These are phyloP conservation scores for Muntiacus reevesi DNA, from an alignment of 2,113 vertebrate genomes.

Conservation along the genomic window DNA sequence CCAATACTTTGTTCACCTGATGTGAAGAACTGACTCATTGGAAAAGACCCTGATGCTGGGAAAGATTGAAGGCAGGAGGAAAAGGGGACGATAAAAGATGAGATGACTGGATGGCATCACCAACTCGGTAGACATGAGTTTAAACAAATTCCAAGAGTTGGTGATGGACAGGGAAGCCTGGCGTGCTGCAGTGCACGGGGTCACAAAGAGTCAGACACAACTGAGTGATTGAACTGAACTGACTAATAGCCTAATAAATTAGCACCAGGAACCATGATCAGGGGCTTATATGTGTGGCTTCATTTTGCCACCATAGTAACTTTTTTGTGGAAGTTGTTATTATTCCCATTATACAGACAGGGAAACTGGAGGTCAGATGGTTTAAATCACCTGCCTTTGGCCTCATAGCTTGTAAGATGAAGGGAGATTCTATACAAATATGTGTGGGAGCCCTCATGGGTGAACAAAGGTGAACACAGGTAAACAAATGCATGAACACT, in stretches of 20 bases:
- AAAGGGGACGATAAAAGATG: neutral
- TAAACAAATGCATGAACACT: neutral
- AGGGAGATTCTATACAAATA: neutral
- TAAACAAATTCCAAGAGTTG: neutral
- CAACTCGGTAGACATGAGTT: neutral
- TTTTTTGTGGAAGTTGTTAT: neutral
- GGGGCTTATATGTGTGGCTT: neutral
- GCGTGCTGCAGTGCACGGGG: neutral
- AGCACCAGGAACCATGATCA: neutral
- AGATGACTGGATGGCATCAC: neutral
- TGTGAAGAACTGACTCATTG: neutral
- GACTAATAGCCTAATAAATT: neutral
- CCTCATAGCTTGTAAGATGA: neutral
- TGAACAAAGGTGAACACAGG: neutral
- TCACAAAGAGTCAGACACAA: neutral
- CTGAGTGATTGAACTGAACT: neutral
- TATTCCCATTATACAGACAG: neutral
- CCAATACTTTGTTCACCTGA: neutral
- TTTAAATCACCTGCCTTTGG: neutral
- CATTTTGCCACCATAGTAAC: neutral
- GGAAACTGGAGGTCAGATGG: neutral
- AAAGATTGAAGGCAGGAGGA: neutral
- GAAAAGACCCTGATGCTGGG: neutral
- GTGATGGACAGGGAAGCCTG: neutral
- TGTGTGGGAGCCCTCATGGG: neutral